A percentile compares a stretch with the other conserved stretches of the same genome.
Conservation (phyloP, 2,888 invertebrate species). For the Brachypalpus laphriformis region DNA sequence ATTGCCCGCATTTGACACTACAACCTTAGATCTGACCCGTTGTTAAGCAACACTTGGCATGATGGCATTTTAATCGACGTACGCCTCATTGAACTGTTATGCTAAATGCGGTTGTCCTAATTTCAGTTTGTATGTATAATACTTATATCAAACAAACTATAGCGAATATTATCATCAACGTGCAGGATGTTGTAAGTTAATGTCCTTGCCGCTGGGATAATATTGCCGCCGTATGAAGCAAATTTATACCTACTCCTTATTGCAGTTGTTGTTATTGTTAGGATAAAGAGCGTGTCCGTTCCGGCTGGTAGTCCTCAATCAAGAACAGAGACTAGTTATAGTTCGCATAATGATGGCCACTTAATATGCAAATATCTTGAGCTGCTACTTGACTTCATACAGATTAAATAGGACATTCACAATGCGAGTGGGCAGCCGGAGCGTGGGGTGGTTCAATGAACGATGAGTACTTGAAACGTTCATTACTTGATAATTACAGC, state of each 20-base stretch:
- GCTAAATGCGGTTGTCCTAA: slow-evolving; percentile 28
- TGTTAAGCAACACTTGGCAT: background rate
- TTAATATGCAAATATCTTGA: slow-evolving; percentile 66
- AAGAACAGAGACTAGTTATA: slow-evolving; percentile 43
- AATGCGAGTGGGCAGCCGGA: background rate
- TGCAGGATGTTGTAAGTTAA: slow-evolving; percentile 35
- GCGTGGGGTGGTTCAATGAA: slow-evolving; percentile 1
- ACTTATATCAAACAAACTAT: background rate
- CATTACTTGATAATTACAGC: slow-evolving; percentile 66
- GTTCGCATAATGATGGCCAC: slow-evolving; percentile 55
- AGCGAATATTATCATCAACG: slow-evolving; percentile 35
- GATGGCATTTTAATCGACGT: slow-evolving; percentile 26
- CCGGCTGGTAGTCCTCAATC: slow-evolving; percentile 44
- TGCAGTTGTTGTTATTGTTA: slow-evolving; percentile 26
- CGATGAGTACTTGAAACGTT: slow-evolving; percentile 51
- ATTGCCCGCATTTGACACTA: too few species aligned
- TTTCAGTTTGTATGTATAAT: slow-evolving; percentile 17
- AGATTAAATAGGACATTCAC: slow-evolving; percentile 34
- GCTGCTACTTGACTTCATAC: slow-evolving; percentile 42
- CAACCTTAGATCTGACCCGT: too few species aligned
- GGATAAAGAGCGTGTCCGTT: slow-evolving; percentile 39
- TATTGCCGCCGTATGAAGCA: slow-evolving; percentile 21
- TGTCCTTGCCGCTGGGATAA: slow-evolving; percentile 12
- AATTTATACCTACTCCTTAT: slow-evolving; percentile 15
- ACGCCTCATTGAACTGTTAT: slow-evolving; percentile 1